Evolutionary conservation across 2,113 vertebrate species (phyloP), one percentile per base, ranked within the genome.

Genomic region (Trichechus manatus): DNA sequence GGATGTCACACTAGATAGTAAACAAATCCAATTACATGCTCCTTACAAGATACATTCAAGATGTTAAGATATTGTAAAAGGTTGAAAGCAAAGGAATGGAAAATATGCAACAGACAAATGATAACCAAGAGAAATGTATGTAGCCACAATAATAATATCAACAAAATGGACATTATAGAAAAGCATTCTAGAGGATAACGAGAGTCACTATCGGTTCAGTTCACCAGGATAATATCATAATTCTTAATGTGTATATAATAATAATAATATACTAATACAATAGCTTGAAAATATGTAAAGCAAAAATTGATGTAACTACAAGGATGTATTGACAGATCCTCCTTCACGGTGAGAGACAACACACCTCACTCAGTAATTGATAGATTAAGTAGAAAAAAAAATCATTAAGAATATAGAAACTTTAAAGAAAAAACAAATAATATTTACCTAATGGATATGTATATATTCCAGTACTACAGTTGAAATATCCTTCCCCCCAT

Each of bases 281-380:
- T 84, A 89, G 39, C 47, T 95, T 82, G 61, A 92, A 88, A 61
- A 68, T 83, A 68, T 22, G 33, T 61, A 93, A 84, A 83, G 66
- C 31, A 84, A 70, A 64, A 77, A 50, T 33, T 78, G 25, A 61
- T 78, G 2, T n/a, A 50, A 89, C 47, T 50, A 17, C 27, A 79
- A 61, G 27, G 63, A 95, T 27, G 83, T 93, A 53, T 17, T 84
- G 47, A 89, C 27, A 70, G 89, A 93, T 79, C 39, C 7, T 22
- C 72, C 63, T 59, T 84, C 70, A 63, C 9, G 63, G 33, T 63
- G 15, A 89, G 15, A 89, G 80, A 83, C 20, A 72, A 15, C 50
- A 64, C 7, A 70, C 14, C 68, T 87, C 68, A 63, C 20, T 63
- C 31, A 44, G 72, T 85, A 93, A 78, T 2, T 85, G 86, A 79